phyloP scores from a whole-genome alignment of 2,113 vertebrate genomes.

The Phylloscopus trochilus region DNA sequence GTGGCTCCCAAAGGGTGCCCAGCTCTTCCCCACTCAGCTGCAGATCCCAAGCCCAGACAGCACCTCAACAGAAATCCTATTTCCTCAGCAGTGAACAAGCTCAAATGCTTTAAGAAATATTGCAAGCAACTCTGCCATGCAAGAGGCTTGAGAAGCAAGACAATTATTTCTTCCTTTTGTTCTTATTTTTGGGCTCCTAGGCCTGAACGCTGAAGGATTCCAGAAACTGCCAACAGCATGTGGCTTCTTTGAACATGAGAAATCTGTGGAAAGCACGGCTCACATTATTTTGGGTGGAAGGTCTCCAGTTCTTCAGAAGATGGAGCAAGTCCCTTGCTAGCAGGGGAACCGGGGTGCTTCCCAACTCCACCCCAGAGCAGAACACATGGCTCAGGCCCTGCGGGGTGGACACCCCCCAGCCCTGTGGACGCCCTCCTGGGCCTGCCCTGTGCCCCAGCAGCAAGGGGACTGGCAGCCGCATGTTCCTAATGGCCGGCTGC shows the following conservation, averaged over 20 bases:
- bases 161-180: background rate
- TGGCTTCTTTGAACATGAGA: background rate
- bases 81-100: background rate
- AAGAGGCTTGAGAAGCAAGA: background rate
- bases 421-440: background rate
- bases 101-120: background rate
- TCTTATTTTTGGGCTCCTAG: background rate
- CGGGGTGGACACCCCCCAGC: background rate
- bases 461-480: background rate
- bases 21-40: background rate
- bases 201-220: background rate
- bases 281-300: background rate
- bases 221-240: rapidly evolving
- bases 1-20: background rate
- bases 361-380: background rate
- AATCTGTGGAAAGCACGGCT: background rate
- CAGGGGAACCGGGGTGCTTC: background rate
- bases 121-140: background rate
- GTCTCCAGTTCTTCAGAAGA: background rate
- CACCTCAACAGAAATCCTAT: background rate
- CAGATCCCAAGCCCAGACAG: background rate
- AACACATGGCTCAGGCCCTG: background rate
- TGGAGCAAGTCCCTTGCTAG: background rate
- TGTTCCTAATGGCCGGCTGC: constrained; percentile 62
- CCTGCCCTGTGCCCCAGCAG: background rate